A percentile compares a stretch with the other conserved stretches of the same genome.
phyloP scores from a whole-genome alignment of 2,113 vertebrate genomes.

The Urocolius indicus region DNA sequence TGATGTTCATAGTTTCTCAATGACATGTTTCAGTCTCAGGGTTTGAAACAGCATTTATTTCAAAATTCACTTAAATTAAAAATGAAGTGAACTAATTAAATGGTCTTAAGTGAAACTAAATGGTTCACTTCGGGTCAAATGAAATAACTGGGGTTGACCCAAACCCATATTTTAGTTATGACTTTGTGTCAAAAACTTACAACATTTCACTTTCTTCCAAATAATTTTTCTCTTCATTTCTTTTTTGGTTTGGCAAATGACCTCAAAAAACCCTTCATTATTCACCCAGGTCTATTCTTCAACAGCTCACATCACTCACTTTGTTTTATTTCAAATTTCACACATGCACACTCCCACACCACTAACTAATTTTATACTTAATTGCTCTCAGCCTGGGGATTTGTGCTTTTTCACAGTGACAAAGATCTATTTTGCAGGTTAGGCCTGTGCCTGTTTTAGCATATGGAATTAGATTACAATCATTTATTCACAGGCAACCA shows the following conservation, averaged over 20 bases:
- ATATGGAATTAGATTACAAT: background rate
- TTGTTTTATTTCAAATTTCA: constrained; percentile 26
- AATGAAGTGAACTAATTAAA: background rate
- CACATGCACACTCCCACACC: constrained; percentile 19
- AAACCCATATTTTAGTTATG: background rate
- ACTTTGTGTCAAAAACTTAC: background rate
- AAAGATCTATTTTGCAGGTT: background rate
- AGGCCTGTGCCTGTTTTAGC: background rate
- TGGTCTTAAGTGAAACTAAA: background rate
- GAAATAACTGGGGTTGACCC: background rate
- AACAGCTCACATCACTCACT: background rate
- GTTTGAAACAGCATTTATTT: background rate
- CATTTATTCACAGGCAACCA: background rate
- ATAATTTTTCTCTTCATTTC: background rate
- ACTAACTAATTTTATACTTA: constrained; percentile 24
- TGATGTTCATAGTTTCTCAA: background rate
- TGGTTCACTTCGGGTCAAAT: background rate
- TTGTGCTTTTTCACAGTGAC: background rate
- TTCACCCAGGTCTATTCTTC: constrained; percentile 14
- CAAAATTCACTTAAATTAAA: background rate
- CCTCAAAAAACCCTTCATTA: background rate
- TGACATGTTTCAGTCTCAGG: background rate
- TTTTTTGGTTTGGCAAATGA: background rate
- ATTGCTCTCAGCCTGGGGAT: constrained; percentile 27
- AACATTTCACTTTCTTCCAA: background rate